Evolutionary conservation across 1,140 invertebrate genomes (phyloP).

Genomic region (Nasonia giraulti): DNA sequence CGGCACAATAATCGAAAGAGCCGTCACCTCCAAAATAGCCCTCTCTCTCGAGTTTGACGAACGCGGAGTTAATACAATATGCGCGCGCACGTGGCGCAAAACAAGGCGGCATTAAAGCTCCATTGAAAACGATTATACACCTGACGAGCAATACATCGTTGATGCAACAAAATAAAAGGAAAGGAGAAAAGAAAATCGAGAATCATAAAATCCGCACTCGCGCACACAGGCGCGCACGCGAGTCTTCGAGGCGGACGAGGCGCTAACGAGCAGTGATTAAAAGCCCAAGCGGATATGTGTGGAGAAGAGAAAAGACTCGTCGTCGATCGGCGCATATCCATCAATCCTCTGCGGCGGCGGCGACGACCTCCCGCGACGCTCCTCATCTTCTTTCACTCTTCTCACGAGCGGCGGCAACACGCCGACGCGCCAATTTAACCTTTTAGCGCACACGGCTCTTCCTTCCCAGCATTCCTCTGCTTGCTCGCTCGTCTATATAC

Average conservation of each 20-base stretch:
- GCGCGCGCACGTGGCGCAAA: too few species aligned
- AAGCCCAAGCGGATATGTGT: slow-evolving; percentile 46
- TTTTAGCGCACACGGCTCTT: slow-evolving; percentile 1
- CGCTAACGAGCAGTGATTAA: slow-evolving; percentile 68
- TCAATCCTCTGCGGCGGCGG: slow-evolving; percentile 64
- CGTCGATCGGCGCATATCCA: slow-evolving; percentile 59
- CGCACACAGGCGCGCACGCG: too few species aligned
- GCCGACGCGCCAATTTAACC: slow-evolving; percentile 30
- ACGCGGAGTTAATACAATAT: too few species aligned
- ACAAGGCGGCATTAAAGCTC: too few species aligned
- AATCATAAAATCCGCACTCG: too few species aligned
- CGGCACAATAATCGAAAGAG: background rate
- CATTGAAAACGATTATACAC: too few species aligned
- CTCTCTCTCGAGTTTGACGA: background rate
- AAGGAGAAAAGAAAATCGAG: background rate
- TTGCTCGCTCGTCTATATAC: background rate
- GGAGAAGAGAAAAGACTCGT: slow-evolving; percentile 16
- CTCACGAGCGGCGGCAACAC: slow-evolving; percentile 51
- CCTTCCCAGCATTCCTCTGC: slow-evolving; percentile 8
- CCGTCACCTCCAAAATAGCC: background rate
- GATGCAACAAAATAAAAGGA: too few species aligned
- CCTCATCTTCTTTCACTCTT: slow-evolving; percentile 65
- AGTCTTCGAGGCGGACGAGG: slow-evolving; percentile 48
- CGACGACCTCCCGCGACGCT: slow-evolving; percentile 69
- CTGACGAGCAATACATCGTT: too few species aligned